Percentiles rank a stretch among this genome's conserved stretches.
These are phyloP conservation scores for Camponotus vicinus DNA, from an alignment of 1,140 invertebrate genomes.

Conservation along the genomic window DNA sequence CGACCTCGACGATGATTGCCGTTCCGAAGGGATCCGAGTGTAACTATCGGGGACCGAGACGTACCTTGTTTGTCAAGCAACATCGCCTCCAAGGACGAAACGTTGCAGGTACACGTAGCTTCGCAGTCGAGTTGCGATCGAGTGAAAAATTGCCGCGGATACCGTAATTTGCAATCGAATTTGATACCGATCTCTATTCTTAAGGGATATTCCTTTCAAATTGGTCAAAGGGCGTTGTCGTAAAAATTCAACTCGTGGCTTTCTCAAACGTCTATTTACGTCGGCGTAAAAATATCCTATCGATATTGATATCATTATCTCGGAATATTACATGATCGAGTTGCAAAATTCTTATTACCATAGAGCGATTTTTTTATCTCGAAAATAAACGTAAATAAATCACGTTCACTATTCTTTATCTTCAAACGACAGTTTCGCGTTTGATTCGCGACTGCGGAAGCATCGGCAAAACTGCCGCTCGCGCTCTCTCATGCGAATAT, in stretches of 20 bases:
- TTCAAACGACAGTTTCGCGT: neutral
- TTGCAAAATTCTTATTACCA: neutral
- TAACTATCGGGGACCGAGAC: slow-evolving; percentile 26
- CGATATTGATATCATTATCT: neutral
- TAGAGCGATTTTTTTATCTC: no score
- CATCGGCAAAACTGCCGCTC: neutral
- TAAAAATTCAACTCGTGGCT: neutral
- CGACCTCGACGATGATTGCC: slow-evolving; percentile 48
- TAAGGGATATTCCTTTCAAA: neutral
- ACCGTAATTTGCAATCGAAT: slow-evolving; percentile 8
- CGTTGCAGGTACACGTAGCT: neutral
- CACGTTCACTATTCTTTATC: neutral
- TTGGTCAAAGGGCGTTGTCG: neutral
- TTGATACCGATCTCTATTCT: neutral
- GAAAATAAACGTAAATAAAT: neutral
- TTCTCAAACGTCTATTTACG: neutral
- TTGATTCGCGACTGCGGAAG: neutral
- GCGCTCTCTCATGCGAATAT: slow-evolving; percentile 30
- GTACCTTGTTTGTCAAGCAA: slow-evolving; percentile 44
- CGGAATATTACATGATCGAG: neutral
- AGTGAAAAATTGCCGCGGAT: neutral
- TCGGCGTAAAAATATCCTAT: neutral
- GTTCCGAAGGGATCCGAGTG: slow-evolving; percentile 38
- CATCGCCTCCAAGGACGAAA: slow-evolving; percentile 5
- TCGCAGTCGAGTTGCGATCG: neutral